Evolutionary conservation across 2,888 invertebrate genomes (phyloP).

Genomic region (Ochropacha duplaris): DNA sequence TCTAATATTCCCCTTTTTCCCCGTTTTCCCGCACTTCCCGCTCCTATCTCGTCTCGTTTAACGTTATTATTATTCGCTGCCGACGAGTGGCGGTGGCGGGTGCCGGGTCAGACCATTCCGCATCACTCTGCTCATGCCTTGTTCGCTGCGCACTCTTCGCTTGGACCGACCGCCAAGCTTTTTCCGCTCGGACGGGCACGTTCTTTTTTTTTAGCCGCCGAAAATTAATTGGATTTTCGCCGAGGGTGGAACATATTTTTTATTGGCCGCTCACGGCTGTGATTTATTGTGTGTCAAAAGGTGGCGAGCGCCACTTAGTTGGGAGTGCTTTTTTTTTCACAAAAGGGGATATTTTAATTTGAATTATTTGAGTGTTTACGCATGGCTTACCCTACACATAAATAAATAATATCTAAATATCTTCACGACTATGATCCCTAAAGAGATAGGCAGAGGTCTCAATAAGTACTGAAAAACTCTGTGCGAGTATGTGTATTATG

Average conservation of each 20-base stretch:
- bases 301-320: conserved; percentile 81
- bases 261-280: conserved; percentile 80
- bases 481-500: no score
- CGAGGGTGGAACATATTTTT: conserved; percentile 82
- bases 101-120: conserved; percentile 30
- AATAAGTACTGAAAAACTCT: no score
- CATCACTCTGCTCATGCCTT: conserved; percentile 23
- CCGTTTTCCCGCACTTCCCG: conserved; percentile 66
- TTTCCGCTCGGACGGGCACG: conserved; percentile 73
- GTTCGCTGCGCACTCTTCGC: conserved; percentile 37
- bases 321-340: conserved; percentile 63
- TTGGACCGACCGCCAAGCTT: conserved; percentile 53
- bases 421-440: no score
- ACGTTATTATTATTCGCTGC: conserved; percentile 72
- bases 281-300: conserved; percentile 83
- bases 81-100: conserved; percentile 28
- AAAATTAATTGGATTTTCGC: conserved; percentile 83
- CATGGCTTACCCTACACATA: not conserved
- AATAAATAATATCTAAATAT: no score
- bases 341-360: conserved; percentile 61
- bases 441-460: no score
- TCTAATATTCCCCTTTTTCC: conserved; percentile 81
- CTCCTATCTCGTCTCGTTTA: conserved; percentile 74
- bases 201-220: conserved; percentile 77
- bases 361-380: conserved; percentile 43